Evolutionary conservation across 2,888 invertebrate genomes (phyloP).

Genomic region (Drosophila vallismaia): DNA sequence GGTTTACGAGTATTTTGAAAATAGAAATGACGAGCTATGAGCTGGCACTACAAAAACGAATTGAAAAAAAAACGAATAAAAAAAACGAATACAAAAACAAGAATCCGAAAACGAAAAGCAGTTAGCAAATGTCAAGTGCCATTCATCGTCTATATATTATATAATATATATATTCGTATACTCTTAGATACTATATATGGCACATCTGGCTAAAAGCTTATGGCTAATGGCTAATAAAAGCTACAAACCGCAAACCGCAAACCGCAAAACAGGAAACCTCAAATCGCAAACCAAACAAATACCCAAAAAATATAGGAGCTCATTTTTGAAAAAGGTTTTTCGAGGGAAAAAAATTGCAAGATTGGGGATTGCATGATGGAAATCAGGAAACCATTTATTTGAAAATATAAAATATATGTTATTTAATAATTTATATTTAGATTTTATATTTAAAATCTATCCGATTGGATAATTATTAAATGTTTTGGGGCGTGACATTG

Average conservation of each 20-base stretch:
- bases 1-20: constrained; percentile 25
- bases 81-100: too few species aligned
- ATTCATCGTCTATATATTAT: constrained; percentile 11
- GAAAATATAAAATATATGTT: too few species aligned
- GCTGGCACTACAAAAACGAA: not conserved
- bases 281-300: constrained; percentile 11
- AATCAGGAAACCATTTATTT: not conserved
- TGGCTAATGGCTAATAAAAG: constrained; percentile 28
- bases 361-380: not conserved
- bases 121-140: constrained; percentile 47
- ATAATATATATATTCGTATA: not conserved
- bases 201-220: constrained; percentile 32
- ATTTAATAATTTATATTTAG: too few species aligned
- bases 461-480: too few species aligned
- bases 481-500: too few species aligned
- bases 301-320: not conserved
- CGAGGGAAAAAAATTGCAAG: too few species aligned
- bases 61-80: constrained; percentile 6
- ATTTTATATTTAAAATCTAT: too few species aligned
- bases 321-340: constrained; percentile 6
- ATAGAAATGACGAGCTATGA: constrained; percentile 38
- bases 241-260: constrained; percentile 2
- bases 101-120: constrained; percentile 16
- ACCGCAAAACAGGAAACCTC: constrained; percentile 1
- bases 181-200: constrained; percentile 7